Percentiles rank a stretch among this genome's conserved stretches.
These are phyloP conservation scores for Campylorhamphus procurvoides DNA, from an alignment of 2,113 vertebrate genomes.

Conservation along the genomic window DNA sequence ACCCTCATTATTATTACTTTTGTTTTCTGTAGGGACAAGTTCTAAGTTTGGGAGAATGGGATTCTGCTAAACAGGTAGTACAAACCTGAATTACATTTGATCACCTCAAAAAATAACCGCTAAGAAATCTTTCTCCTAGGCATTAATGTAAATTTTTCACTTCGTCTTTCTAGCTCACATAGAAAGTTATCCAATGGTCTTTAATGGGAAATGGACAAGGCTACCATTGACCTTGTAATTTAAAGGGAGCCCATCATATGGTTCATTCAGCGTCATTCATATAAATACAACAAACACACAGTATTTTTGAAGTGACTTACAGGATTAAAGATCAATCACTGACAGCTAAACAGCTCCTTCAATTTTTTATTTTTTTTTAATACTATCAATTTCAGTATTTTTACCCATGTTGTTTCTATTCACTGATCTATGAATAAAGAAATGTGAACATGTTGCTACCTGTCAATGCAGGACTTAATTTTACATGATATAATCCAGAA, in stretches of 20 bases:
- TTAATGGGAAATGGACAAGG: background rate
- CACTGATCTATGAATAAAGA: background rate
- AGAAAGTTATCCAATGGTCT: background rate
- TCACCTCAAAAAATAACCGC: background rate
- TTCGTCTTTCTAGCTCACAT: background rate
- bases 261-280: background rate
- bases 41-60: background rate
- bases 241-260: background rate
- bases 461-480: background rate
- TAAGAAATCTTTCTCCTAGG: background rate
- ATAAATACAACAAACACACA: background rate
- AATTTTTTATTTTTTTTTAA: background rate
- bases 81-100: background rate
- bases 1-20: background rate
- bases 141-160: background rate
- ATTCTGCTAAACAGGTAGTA: background rate
- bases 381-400: background rate
- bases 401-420: background rate
- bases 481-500: background rate
- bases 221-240: background rate
- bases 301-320: background rate
- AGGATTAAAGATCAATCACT: background rate
- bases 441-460: background rate
- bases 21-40: background rate
- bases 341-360: background rate